phyloP scores from a whole-genome alignment of 2,797 vertebrate genomes.

The Pseudomugil tenellus region DNA sequence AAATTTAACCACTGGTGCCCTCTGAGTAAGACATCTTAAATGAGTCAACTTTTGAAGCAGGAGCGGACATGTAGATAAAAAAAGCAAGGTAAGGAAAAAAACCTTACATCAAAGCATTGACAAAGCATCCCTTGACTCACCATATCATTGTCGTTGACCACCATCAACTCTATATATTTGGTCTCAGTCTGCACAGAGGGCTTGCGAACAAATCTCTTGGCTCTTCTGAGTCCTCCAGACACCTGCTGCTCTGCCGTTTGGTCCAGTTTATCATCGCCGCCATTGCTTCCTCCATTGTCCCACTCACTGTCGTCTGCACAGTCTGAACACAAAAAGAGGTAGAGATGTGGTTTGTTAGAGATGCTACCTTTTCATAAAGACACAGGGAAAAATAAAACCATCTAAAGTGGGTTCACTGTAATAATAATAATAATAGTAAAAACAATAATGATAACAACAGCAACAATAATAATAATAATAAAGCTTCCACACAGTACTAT shows the following conservation, averaged over 20 bases:
- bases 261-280: constrained; percentile 41
- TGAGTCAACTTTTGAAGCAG: not conserved
- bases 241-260: constrained; percentile 51
- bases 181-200: constrained; percentile 95
- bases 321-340: constrained; percentile 61
- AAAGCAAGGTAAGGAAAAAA: not conserved
- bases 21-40: too few relatives aligned
- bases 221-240: constrained; percentile 67
- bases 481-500: not conserved
- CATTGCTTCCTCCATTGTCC: constrained; percentile 62
- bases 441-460: too few relatives aligned
- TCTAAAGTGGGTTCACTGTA: not conserved
- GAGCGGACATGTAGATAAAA: not conserved
- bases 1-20: not conserved
- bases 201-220: constrained; percentile 79
- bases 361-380: not conserved
- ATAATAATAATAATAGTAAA: not conserved
- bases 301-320: constrained; percentile 65
- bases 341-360: constrained; percentile 23
- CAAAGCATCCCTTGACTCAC: constrained; percentile 47
- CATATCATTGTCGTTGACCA: constrained; percentile 93
- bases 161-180: constrained; percentile 96
- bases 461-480: not conserved
- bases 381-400: not conserved
- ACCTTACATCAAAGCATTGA: not conserved